Percentiles rank a stretch among this genome's conserved stretches.
Evolutionary conservation across 1,140 invertebrate species (phyloP).

Genomic region (Sipha flava): DNA sequence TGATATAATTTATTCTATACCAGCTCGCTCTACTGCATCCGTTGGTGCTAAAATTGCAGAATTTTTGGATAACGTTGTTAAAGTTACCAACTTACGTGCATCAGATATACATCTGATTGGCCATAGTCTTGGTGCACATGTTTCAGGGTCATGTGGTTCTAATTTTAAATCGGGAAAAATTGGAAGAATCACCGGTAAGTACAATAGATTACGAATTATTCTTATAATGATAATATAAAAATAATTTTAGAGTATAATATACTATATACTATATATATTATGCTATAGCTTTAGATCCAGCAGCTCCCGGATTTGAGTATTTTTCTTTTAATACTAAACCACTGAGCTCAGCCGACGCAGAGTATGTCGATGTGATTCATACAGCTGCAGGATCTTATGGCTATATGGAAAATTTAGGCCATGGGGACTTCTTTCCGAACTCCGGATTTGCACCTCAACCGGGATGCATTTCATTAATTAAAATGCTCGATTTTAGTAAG

Average conservation of each 20-base stretch:
- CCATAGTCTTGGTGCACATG: constrained; percentile 75
- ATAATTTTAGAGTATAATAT: too few species aligned
- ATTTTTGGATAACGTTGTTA: constrained; percentile 34
- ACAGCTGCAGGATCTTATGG: constrained; percentile 52
- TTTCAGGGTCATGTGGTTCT: constrained; percentile 64
- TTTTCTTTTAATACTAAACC: constrained; percentile 35
- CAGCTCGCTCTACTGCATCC: constrained; percentile 33
- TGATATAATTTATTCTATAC: constrained; percentile 42
- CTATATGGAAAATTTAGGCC: constrained; percentile 50
- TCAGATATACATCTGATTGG: constrained; percentile 45
- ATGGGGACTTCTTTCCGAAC: constrained; percentile 73
- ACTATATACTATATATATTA: too few species aligned
- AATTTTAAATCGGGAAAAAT: constrained; percentile 48
- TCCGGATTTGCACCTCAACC: constrained; percentile 53
- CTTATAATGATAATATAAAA: too few species aligned
- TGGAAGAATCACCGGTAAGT: constrained; percentile 54
- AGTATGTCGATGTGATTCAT: constrained; percentile 54
- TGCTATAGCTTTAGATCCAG: constrained; percentile 41
- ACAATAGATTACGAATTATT: too few species aligned
- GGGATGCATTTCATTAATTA: constrained; percentile 44
- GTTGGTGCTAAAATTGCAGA: constrained; percentile 42
- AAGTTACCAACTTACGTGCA: not conserved
- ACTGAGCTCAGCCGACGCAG: constrained; percentile 44
- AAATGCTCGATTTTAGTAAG: not conserved
- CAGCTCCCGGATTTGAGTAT: constrained; percentile 45